These are phyloP conservation scores for Antennarius maculatus DNA, from an alignment of 2,797 vertebrate species.

Conservation along the genomic window DNA sequence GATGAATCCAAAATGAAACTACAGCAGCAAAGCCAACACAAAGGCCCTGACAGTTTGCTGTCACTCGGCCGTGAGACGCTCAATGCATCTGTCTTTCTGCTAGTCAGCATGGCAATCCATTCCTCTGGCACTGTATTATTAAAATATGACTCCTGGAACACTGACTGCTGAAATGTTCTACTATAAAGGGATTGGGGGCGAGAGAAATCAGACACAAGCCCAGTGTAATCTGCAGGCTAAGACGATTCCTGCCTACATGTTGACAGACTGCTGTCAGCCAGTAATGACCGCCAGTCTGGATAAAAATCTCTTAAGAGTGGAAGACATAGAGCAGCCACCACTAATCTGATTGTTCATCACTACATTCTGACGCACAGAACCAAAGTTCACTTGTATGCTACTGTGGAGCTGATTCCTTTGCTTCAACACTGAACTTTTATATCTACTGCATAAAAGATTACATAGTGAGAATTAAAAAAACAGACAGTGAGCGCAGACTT, in stretches of 20 bases:
- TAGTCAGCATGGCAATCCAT: conserved; percentile 65
- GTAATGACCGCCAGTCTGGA: conserved; percentile 60
- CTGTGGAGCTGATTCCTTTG: conserved; percentile 1
- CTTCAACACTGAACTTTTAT: background rate
- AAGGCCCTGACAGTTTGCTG: conserved; percentile 71
- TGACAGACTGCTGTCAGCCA: conserved; percentile 54
- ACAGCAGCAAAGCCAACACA: conserved; percentile 55
- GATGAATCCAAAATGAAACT: conserved; percentile 67
- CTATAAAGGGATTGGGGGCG: conserved; percentile 40
- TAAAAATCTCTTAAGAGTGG: conserved; percentile 31
- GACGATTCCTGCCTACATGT: conserved; percentile 60
- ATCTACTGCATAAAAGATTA: too few species aligned
- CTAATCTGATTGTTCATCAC: conserved; percentile 66
- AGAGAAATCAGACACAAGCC: conserved; percentile 21
- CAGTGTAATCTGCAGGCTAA: conserved; percentile 62
- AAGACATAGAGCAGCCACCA: conserved; percentile 44
- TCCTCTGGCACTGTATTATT: conserved; percentile 58
- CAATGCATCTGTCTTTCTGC: conserved; percentile 69
- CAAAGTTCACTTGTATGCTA: conserved; percentile 6
- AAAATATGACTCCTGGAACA: conserved; percentile 60
- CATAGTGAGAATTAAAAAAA: too few species aligned
- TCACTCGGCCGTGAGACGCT: conserved; percentile 65
- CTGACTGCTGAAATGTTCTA: conserved; percentile 57
- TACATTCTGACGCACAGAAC: conserved; percentile 28
- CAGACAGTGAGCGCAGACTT: too few species aligned